phyloP scores from a whole-genome alignment of 23 tunicate genomes.

The Halocynthia aurantium region DNA sequence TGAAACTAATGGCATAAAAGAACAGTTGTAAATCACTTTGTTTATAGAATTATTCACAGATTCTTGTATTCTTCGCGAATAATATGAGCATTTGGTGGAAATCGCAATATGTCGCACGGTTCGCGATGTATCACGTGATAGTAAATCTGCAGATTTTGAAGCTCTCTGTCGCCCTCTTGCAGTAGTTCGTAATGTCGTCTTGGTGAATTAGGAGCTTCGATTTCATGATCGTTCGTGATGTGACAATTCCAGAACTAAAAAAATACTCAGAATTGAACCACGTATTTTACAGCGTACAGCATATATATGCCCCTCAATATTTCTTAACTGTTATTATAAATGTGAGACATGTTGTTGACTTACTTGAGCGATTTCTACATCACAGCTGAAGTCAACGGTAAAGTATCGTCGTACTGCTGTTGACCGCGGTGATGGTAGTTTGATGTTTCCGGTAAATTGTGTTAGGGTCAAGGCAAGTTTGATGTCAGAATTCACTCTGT shows the following conservation, averaged over 20 bases:
- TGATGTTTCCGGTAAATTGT: slow-evolving; percentile 55
- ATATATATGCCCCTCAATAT: too few species aligned
- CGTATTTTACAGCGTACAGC: neutral
- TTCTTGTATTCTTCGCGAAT: slow-evolving; percentile 5
- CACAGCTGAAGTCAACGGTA: slow-evolving; percentile 51
- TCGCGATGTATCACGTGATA: slow-evolving; percentile 12
- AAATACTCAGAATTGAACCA: neutral
- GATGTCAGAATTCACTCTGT: slow-evolving; percentile 30
- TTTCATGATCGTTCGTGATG: slow-evolving; percentile 15
- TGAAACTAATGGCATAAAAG: too few species aligned
- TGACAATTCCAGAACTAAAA: slow-evolving; percentile 57
- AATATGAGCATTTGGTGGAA: slow-evolving; percentile 8
- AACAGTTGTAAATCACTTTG: too few species aligned
- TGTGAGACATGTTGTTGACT: slow-evolving; percentile 2
- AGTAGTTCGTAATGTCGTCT: slow-evolving; percentile 42
- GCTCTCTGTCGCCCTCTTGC: slow-evolving; percentile 37
- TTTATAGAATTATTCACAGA: too few species aligned
- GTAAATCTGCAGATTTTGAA: slow-evolving; percentile 16
- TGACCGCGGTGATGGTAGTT: slow-evolving; percentile 31
- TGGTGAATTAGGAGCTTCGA: slow-evolving; percentile 15
- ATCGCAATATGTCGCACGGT: slow-evolving; percentile 6
- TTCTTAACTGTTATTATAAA: too few species aligned
- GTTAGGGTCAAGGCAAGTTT: slow-evolving; percentile 24
- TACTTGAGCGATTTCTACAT: slow-evolving; percentile 36
- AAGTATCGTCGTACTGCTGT: slow-evolving; percentile 34